Conservation (phyloP, 2,113 vertebrate genomes). For the Rhea americana region DNA sequence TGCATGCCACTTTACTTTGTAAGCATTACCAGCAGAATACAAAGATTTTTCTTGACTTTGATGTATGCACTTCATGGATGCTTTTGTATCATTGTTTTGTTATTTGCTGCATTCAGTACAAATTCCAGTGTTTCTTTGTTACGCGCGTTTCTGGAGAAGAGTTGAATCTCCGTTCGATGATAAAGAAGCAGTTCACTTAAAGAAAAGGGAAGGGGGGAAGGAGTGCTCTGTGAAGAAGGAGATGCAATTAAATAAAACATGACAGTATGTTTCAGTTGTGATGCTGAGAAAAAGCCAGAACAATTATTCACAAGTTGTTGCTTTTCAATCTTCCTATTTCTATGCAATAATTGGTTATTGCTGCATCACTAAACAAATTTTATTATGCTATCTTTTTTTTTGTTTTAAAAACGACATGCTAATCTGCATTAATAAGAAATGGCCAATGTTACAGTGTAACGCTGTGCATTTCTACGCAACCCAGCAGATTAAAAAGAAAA, state of each 20-base stretch:
- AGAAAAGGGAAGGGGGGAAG: background rate
- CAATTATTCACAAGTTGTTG: constrained; percentile 9
- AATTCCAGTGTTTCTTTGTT: constrained; percentile 26
- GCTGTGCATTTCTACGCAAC: background rate
- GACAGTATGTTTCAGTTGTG: background rate
- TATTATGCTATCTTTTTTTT: background rate
- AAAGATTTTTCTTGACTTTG: constrained; percentile 79
- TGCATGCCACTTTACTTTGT: constrained; percentile 83
- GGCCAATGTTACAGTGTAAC: background rate
- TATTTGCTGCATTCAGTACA: constrained; percentile 45
- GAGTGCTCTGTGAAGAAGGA: background rate
- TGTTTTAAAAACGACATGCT: background rate
- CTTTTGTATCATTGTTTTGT: constrained; percentile 62
- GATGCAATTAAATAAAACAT: background rate
- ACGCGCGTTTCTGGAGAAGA: background rate
- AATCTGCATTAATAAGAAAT: background rate
- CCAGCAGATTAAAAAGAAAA: background rate
- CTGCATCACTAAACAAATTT: background rate
- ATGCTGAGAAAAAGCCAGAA: background rate
- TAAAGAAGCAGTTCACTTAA: background rate
- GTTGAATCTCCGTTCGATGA: background rate
- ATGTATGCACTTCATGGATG: constrained; percentile 68
- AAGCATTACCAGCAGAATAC: constrained; percentile 74
- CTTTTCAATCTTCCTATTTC: background rate
- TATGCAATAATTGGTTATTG: background rate